Evolutionary conservation across 2,888 invertebrate species (phyloP), one percentile per base, ranked within the genome.

Genomic region (Clepsis dumicolana): DNA sequence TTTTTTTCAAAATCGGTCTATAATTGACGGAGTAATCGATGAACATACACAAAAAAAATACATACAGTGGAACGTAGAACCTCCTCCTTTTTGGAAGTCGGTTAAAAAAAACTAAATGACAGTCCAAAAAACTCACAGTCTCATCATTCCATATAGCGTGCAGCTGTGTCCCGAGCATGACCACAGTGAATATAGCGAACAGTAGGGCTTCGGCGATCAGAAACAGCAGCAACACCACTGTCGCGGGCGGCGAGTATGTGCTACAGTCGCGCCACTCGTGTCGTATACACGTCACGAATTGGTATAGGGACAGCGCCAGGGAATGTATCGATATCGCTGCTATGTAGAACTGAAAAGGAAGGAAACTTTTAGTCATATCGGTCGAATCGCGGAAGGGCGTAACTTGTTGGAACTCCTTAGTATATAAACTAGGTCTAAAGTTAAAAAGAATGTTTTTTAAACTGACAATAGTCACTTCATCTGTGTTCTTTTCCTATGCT

Each of bases 61-160:
- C n/a, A n/a, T n/a, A n/a, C n/a, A n/a, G n/a, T n/a, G n/a, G n/a
- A n/a, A n/a, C n/a, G n/a, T n/a, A n/a, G n/a, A n/a, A n/a, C n/a
- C n/a, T n/a, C n/a, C n/a, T n/a, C n/a, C n/a, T n/a, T n/a, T n/a
- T n/a, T n/a, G n/a, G n/a, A n/a, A 29, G 7, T 4, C 29, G 3
- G 29, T 29, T n/a, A 44, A 10, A 10, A 38, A 38, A 44, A 50
- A 12, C 50, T 16, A 32, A 52, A 38, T 14, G 16, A 24, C 10
- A 56, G 35, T 56, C 1, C 1, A 62, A 7, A 24, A 62, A 57
- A 86, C 94, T 88, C 88, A 97, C 98, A 77, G 99, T 99, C 94
- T 99, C 98, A 90, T 99, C 99, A 82, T 98, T 98, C 96, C 99
- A 98, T 83, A 99, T 99, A 27, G 99, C 99, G 84, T 98, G 98